phyloP scores from a whole-genome alignment of 2,113 vertebrate genomes.

The Podocnemis expansa region DNA sequence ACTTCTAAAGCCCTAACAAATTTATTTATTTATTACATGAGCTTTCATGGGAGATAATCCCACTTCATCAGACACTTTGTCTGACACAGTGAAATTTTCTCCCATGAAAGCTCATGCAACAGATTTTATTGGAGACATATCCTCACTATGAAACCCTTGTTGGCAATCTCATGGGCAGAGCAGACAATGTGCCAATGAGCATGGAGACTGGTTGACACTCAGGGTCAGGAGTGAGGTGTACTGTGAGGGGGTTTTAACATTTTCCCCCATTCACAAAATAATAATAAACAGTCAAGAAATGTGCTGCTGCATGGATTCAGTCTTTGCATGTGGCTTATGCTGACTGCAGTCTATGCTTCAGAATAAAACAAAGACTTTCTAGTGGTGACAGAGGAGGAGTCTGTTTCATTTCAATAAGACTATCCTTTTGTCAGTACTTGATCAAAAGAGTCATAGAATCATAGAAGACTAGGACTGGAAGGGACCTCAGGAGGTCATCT shows the following conservation, averaged over 20 bases:
- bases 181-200: not conserved
- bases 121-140: no score
- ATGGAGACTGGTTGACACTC: not conserved
- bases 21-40: no score
- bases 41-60: no score
- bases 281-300: not conserved
- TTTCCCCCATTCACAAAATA: not conserved
- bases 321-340: not conserved
- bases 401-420: not conserved
- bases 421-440: not conserved
- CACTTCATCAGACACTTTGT: no score
- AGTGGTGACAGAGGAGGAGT: not conserved
- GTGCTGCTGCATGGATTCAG: accelerated
- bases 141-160: not conserved
- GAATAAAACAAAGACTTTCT: not conserved
- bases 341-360: not conserved
- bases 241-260: not conserved
- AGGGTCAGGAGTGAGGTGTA: not conserved
- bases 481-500: no score
- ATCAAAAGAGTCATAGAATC: not conserved
- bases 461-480: no score
- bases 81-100: no score
- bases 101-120: no score
- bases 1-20: no score
- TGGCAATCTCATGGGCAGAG: accelerated